Percentiles rank a stretch among this genome's conserved stretches.
Evolutionary conservation across 2,888 invertebrate genomes (phyloP).

Genomic region (Plebejus melissa): DNA sequence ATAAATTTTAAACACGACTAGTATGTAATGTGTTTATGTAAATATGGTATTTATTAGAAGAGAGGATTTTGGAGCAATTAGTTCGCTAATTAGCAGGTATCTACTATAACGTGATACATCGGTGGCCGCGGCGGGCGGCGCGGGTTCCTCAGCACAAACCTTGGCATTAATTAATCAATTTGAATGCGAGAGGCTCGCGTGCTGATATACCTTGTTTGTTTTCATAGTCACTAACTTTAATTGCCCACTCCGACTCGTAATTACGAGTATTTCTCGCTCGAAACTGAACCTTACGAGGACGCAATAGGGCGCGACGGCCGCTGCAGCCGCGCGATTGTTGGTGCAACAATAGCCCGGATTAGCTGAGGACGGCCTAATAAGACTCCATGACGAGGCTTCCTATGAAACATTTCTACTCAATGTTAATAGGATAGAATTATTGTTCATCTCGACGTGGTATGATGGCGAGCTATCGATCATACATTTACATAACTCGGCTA

Average conservation of each 20-base stretch:
- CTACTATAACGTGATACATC: slow-evolving; percentile 5
- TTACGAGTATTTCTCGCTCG: slow-evolving; percentile 17
- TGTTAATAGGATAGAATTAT: slow-evolving; percentile 2
- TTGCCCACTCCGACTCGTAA: slow-evolving; percentile 38
- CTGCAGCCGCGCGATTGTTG: slow-evolving; percentile 1
- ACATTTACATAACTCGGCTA: background rate
- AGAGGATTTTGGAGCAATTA: slow-evolving; percentile 6
- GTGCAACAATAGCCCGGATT: slow-evolving; percentile 43
- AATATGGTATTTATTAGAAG: slow-evolving; percentile 20
- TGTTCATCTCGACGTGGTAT: background rate
- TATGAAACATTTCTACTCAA: slow-evolving; percentile 3
- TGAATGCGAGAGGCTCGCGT: slow-evolving; percentile 25
- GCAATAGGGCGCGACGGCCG: background rate
- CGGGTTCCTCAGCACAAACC: background rate
- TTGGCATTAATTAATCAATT: slow-evolving; percentile 28
- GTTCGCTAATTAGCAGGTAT: background rate
- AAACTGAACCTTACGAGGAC: background rate
- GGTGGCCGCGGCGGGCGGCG: background rate
- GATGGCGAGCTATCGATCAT: background rate
- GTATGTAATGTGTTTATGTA: background rate
- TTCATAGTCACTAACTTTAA: slow-evolving; percentile 57
- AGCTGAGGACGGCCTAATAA: slow-evolving; percentile 33
- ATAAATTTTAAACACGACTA: background rate
- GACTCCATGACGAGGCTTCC: slow-evolving; percentile 24
- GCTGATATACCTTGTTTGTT: slow-evolving; percentile 47